A percentile compares a stretch with the other conserved stretches of the same genome.
Conservation (phyloP, 2,888 invertebrate species). For the Nomada fucata region DNA sequence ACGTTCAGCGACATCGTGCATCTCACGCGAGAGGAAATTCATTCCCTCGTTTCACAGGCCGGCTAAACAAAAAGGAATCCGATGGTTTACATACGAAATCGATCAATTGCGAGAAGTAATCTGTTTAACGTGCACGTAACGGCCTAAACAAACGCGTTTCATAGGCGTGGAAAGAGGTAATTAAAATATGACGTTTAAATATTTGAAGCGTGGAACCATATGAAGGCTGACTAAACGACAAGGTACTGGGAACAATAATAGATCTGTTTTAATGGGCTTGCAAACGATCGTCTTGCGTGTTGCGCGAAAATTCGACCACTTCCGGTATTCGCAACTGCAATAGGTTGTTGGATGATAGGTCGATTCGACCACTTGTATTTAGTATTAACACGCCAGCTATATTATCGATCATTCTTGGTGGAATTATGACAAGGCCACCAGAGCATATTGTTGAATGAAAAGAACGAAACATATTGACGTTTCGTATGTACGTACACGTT, state of each 20-base stretch:
- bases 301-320: conserved; percentile 20
- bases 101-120: conserved; percentile 4
- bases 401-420: conserved; percentile 63
- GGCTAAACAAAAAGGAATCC: conserved; percentile 19
- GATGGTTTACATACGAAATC: background rate
- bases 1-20: conserved; percentile 45
- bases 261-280: background rate
- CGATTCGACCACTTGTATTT: conserved; percentile 38
- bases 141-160: background rate
- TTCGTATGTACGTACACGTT: background rate
- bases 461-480: conserved; percentile 50
- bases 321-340: conserved; percentile 6
- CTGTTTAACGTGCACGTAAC: background rate
- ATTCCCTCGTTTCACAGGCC: conserved; percentile 26
- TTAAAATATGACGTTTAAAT: background rate
- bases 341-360: conserved; percentile 13
- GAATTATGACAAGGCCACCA: conserved; percentile 62
- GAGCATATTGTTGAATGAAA: conserved; percentile 61
- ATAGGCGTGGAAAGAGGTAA: background rate
- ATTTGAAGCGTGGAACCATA: background rate
- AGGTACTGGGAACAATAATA: background rate
- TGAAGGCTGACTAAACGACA: too few relatives aligned
- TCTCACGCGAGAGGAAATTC: conserved; percentile 42
- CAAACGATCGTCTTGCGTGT: conserved; percentile 26
- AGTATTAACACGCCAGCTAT: conserved; percentile 47